Percentiles rank a stretch among this genome's conserved stretches.
phyloP scores from a whole-genome alignment of 2,888 invertebrate genomes.

The Torymus tubicola region DNA sequence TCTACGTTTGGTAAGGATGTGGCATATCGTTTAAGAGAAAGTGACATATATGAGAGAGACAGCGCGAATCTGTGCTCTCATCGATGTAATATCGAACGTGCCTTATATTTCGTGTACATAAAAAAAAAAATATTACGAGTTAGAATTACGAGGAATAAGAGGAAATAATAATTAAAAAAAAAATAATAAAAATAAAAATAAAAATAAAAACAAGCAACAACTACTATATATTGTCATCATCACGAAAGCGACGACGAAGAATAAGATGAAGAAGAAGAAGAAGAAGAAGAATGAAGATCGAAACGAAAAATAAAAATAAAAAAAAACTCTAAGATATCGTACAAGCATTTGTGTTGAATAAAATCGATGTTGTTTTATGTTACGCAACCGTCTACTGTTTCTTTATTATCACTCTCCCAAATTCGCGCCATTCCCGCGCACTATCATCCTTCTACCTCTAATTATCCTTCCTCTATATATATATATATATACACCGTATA shows the following conservation, averaged over 20 bases:
- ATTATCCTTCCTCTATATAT: background rate
- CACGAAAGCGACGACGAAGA: constrained; percentile 18
- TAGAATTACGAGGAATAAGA: constrained; percentile 41
- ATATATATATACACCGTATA: background rate
- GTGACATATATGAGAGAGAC: constrained; percentile 64
- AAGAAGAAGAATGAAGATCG: too few relatives aligned
- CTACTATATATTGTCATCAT: constrained; percentile 55
- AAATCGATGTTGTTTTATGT: constrained; percentile 76
- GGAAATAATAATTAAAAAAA: too few relatives aligned
- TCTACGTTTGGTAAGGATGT: constrained; percentile 73
- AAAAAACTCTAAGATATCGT: constrained; percentile 70
- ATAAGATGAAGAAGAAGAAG: too few relatives aligned
- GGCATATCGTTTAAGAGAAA: constrained; percentile 71
- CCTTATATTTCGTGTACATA: constrained; percentile 73
- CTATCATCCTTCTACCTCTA: constrained; percentile 9
- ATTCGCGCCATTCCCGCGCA: background rate
- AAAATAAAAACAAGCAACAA: constrained; percentile 44
- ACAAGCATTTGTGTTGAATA: constrained; percentile 74
- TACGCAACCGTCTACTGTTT: constrained; percentile 55
- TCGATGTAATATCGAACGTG: constrained; percentile 75
- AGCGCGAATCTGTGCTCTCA: constrained; percentile 62
- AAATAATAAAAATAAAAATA: constrained; percentile 44
- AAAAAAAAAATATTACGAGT: constrained; percentile 52
- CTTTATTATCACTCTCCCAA: background rate
- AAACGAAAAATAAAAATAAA: too few relatives aligned